These are phyloP conservation scores for Dendrolimus houi DNA, from an alignment of 2,888 invertebrate species.

Conservation along the genomic window DNA sequence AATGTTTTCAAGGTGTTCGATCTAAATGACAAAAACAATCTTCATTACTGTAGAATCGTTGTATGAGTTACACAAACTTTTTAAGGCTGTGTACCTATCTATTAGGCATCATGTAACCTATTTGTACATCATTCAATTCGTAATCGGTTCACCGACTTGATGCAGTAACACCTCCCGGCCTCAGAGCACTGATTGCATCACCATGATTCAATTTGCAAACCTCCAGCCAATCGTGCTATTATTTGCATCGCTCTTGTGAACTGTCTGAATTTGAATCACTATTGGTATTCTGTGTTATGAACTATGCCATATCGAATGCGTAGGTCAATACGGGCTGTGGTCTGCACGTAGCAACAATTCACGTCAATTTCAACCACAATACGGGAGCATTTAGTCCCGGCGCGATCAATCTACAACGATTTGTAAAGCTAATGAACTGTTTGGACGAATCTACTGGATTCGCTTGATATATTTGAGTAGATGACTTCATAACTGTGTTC, in stretches of 20 bases:
- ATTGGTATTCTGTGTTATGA: constrained; percentile 4
- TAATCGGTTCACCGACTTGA: not conserved
- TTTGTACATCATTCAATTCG: too few species aligned
- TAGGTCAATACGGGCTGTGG: constrained; percentile 11
- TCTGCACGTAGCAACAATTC: constrained; percentile 1
- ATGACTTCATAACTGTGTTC: not conserved
- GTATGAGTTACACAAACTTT: too few species aligned
- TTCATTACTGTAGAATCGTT: too few species aligned
- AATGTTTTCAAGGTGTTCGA: too few species aligned
- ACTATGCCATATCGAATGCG: constrained; percentile 5
- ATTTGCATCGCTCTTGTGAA: not conserved
- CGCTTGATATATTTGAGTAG: not conserved
- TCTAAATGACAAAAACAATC: too few species aligned
- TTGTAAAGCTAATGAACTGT: not conserved
- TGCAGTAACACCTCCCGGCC: not conserved
- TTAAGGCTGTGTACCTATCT: too few species aligned
- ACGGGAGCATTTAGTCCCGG: constrained; percentile 4
- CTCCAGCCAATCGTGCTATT: not conserved
- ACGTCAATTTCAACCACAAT: constrained; percentile 3
- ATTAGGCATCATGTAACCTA: too few species aligned
- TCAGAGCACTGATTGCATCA: not conserved
- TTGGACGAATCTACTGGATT: not conserved
- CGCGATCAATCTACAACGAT: constrained; percentile 8
- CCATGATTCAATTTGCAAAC: not conserved
- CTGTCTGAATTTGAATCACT: not conserved